Evolutionary conservation across 30 jellyfish, hydroid and myxozoan species (phyloP).

Genomic region (Aurelia aurita complex sp. Pacific): DNA sequence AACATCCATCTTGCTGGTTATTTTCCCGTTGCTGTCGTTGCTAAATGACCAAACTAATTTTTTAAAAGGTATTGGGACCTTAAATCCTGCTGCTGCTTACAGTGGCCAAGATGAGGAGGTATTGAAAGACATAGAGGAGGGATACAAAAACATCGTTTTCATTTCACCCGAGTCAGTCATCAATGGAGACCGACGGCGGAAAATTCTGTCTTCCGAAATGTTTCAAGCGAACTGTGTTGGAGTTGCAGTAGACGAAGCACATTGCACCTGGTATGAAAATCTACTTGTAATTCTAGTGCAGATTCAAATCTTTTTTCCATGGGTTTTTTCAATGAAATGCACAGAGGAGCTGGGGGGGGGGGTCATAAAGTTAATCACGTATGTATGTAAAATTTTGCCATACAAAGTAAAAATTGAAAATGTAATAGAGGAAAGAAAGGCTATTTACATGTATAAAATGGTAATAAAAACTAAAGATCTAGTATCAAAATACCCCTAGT

Average conservation of each 20-base stretch:
- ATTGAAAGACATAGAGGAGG: slow-evolving; percentile 6
- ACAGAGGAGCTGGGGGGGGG: not conserved
- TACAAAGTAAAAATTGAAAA: no score
- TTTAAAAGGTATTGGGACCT: not conserved
- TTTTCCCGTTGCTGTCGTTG: slow-evolving; percentile 6
- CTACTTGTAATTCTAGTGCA: not conserved
- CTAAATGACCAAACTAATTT: not conserved
- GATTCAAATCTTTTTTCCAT: not conserved
- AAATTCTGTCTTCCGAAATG: slow-evolving; percentile 1
- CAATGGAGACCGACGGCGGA: slow-evolving; percentile 26
- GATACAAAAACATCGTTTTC: slow-evolving; percentile 8
- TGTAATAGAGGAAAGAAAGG: no score
- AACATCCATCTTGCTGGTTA: slow-evolving; percentile 12
- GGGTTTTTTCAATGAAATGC: not conserved
- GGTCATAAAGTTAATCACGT: no score
- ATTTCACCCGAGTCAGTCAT: slow-evolving; percentile 29
- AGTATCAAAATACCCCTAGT: no score
- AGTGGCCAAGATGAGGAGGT: slow-evolving; percentile 6
- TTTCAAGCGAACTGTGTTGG: slow-evolving; percentile 22
- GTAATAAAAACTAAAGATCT: no score
- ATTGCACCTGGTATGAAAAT: slow-evolving; percentile 26
- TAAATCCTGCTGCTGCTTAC: not conserved
- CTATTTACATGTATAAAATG: no score
- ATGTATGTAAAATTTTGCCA: no score
- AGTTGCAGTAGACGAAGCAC: slow-evolving; percentile 44